phyloP scores from a whole-genome alignment of 2,113 vertebrate species.

The Aix galericulata region DNA sequence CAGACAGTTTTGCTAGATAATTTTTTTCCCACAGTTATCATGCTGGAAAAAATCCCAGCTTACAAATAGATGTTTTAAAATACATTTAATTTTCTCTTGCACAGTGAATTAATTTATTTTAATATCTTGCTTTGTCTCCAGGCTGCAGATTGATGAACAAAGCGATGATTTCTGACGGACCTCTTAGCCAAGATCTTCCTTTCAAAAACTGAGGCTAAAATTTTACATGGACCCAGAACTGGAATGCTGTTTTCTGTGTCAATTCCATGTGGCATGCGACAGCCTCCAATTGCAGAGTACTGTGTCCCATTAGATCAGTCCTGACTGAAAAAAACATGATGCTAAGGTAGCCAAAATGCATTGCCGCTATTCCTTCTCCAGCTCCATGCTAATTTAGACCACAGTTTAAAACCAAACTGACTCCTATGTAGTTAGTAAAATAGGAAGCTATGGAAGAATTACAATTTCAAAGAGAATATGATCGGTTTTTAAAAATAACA shows the following conservation, averaged over 20 bases:
- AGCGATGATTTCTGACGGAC: background rate
- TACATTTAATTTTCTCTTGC: constrained; percentile 16
- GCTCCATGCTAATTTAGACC: background rate
- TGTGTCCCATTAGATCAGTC: background rate
- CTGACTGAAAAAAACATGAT: constrained; percentile 6
- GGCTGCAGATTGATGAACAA: background rate
- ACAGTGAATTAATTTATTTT: constrained; percentile 36
- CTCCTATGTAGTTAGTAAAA: background rate
- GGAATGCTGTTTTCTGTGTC: constrained; percentile 3
- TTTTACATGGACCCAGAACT: background rate
- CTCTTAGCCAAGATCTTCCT: background rate
- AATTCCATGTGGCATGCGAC: background rate
- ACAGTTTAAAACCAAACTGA: background rate
- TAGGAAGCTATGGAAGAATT: background rate
- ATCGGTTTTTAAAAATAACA: background rate
- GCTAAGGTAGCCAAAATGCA: background rate
- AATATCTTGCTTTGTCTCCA: background rate
- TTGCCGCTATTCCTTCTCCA: background rate
- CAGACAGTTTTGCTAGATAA: constrained; percentile 42
- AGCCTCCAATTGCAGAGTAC: background rate
- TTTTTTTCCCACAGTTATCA: constrained; percentile 33
- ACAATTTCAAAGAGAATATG: background rate
- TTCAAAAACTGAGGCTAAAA: background rate
- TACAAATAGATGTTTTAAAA: constrained; percentile 32
- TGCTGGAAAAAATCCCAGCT: constrained; percentile 37